phyloP scores from a whole-genome alignment of 53 echinoderm and acorn worm genomes.

The Astropecten irregularis region DNA sequence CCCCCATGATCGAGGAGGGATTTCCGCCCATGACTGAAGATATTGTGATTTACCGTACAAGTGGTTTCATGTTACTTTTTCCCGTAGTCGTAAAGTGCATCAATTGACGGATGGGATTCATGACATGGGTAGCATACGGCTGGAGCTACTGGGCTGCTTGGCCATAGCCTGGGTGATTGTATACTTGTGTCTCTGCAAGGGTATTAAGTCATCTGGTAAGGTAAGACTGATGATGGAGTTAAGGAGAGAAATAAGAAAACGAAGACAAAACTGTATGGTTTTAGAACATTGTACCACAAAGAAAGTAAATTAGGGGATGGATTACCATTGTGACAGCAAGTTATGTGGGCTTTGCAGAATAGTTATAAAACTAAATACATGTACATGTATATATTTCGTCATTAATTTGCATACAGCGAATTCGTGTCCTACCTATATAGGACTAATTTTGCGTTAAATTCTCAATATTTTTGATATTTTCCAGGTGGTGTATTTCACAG shows the following conservation, averaged over 20 bases:
- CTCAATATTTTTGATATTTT: too few relatives aligned
- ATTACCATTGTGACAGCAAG: background rate
- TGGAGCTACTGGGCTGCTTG: conserved; percentile 49
- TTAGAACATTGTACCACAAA: background rate
- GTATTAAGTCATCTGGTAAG: conserved; percentile 67
- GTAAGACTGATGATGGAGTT: too few relatives aligned
- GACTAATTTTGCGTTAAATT: too few relatives aligned
- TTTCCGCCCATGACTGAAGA: too few relatives aligned
- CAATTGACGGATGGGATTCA: conserved; percentile 50
- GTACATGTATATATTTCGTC: too few relatives aligned
- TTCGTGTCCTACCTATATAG: too few relatives aligned
- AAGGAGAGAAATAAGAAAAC: background rate
- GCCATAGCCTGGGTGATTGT: conserved; percentile 59
- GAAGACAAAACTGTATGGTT: background rate
- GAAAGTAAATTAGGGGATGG: background rate
- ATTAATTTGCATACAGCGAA: too few relatives aligned
- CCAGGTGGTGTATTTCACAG: conserved; percentile 97
- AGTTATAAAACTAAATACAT: too few relatives aligned
- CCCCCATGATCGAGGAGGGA: too few relatives aligned
- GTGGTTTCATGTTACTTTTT: too few relatives aligned
- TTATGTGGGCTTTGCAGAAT: too few relatives aligned
- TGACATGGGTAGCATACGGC: conserved; percentile 47
- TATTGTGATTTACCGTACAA: too few relatives aligned
- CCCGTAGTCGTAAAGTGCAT: conserved; percentile 43
- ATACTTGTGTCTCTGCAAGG: conserved; percentile 57